Conservation (phyloP, 1,140 invertebrate genomes). For the Nomia melanderi region DNA sequence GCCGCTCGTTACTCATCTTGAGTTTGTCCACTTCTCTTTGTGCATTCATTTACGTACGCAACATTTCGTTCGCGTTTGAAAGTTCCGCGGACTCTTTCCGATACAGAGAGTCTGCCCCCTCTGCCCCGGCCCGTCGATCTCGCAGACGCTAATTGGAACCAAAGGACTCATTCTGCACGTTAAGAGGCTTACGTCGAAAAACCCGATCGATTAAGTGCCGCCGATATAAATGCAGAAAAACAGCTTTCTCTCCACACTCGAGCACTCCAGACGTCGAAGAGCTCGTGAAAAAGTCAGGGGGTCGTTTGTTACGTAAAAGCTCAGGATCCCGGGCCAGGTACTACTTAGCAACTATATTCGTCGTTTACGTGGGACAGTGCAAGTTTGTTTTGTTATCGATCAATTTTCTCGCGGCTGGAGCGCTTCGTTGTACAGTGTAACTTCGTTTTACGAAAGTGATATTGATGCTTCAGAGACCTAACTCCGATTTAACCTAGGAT, state of each 20-base stretch:
- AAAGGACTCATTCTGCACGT: slow-evolving; percentile 40
- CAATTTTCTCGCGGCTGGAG: too few species aligned
- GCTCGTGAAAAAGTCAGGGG: slow-evolving; percentile 22
- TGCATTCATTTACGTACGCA: slow-evolving; percentile 33
- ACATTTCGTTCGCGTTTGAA: slow-evolving; percentile 19
- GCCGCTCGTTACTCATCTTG: slow-evolving; percentile 19
- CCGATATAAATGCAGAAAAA: slow-evolving; percentile 49
- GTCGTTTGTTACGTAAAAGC: slow-evolving; percentile 12
- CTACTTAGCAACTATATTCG: not conserved
- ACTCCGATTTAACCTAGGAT: too few species aligned
- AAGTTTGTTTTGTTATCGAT: not conserved
- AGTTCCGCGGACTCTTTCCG: slow-evolving; percentile 13
- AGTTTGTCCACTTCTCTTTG: slow-evolving; percentile 22
- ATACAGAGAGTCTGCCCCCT: slow-evolving; percentile 24
- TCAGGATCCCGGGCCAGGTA: not conserved
- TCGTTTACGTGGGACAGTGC: not conserved
- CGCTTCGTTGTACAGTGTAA: too few species aligned
- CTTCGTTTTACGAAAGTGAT: too few species aligned
- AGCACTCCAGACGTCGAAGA: slow-evolving; percentile 25
- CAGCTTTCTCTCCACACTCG: not conserved
- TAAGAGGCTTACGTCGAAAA: slow-evolving; percentile 58
- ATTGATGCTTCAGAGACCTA: too few species aligned
- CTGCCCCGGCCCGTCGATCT: not conserved
- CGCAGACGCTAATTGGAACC: slow-evolving; percentile 52
- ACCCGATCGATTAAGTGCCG: slow-evolving; percentile 56